Conservation (phyloP, 2,888 invertebrate species). For the Pristionchus fissidentatus region DNA sequence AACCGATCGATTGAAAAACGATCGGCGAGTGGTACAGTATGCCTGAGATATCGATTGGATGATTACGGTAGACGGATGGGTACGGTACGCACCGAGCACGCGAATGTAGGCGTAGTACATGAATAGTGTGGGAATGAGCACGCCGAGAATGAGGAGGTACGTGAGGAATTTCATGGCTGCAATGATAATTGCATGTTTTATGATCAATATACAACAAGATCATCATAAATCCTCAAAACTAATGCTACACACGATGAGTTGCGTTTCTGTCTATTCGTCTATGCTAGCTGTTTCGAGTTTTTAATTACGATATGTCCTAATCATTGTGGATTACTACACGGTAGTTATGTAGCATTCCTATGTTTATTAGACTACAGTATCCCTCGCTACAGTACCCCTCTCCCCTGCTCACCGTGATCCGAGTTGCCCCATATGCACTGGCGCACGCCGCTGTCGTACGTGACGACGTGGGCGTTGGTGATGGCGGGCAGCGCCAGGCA, state of each 20-base stretch:
- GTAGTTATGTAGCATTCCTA: background rate
- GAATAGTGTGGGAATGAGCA: slow-evolving; percentile 70
- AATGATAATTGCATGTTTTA: slow-evolving; percentile 6
- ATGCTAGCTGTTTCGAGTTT: no score
- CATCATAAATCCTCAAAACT: background rate
- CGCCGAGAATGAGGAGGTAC: slow-evolving; percentile 74
- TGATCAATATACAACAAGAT: no score
- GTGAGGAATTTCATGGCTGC: slow-evolving; percentile 73
- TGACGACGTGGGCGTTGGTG: slow-evolving; percentile 74
- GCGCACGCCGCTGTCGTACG: slow-evolving; percentile 67
- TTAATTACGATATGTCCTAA: background rate
- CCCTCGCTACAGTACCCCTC: background rate
- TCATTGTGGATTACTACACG: background rate
- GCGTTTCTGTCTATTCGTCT: no score
- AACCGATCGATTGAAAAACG: slow-evolving; percentile 74
- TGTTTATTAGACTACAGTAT: background rate
- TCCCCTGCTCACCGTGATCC: slow-evolving; percentile 58
- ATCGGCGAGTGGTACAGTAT: slow-evolving; percentile 75
- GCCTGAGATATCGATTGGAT: slow-evolving; percentile 40
- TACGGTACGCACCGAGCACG: slow-evolving; percentile 60
- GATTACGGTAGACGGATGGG: background rate
- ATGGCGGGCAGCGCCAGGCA: slow-evolving; percentile 73
- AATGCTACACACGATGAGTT: no score
- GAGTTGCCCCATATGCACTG: slow-evolving; percentile 73
- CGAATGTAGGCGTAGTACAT: slow-evolving; percentile 74